Evolutionary conservation across 2,888 invertebrate species (phyloP).

Genomic region (Tachina grossa): DNA sequence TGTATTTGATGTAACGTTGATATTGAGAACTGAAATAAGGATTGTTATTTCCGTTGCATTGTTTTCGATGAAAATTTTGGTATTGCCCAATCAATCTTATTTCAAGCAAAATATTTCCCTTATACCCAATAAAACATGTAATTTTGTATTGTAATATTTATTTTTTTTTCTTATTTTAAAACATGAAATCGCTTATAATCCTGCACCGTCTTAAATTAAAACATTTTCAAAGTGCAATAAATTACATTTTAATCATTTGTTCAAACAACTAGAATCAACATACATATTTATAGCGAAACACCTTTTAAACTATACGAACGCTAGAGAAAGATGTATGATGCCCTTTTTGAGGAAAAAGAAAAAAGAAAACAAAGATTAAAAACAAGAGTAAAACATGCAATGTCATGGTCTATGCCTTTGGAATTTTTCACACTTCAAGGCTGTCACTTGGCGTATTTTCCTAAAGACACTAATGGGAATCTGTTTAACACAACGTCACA

Average conservation of each 20-base stretch:
- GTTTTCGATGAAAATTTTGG: too few species aligned
- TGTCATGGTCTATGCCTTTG: constrained; percentile 64
- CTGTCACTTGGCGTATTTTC: constrained; percentile 66
- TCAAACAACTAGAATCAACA: constrained; percentile 38
- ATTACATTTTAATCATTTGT: constrained; percentile 42
- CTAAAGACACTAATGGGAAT: constrained; percentile 70
- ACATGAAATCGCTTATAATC: neutral
- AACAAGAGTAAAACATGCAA: constrained; percentile 54
- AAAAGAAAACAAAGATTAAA: neutral
- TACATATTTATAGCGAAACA: constrained; percentile 9
- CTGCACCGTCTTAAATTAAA: neutral
- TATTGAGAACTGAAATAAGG: too few species aligned
- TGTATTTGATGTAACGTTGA: too few species aligned
- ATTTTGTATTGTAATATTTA: neutral
- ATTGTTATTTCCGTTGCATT: too few species aligned
- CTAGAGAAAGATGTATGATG: neutral
- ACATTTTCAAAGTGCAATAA: neutral
- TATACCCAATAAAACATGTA: too few species aligned
- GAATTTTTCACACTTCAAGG: constrained; percentile 70
- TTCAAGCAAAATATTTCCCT: too few species aligned
- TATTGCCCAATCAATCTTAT: too few species aligned
- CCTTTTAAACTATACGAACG: neutral
- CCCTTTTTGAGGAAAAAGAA: constrained; percentile 3
- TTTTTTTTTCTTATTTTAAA: neutral
- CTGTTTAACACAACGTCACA: constrained; percentile 71